Base-by-base conservation (phyloP, 2,888 invertebrate genomes). In the Synanthedon myopaeformis region DNA sequence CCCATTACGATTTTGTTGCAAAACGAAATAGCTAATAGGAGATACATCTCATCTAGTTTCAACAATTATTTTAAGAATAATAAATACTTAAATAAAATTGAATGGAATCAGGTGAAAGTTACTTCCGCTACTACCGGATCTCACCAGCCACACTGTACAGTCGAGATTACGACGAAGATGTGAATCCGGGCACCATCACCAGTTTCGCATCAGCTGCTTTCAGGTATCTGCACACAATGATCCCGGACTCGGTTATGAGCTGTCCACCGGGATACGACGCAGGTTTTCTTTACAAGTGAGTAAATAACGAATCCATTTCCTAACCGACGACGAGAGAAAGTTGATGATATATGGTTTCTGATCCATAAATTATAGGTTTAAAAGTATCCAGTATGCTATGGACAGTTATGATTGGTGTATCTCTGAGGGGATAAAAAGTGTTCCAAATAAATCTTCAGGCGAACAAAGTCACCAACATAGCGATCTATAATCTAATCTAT, bases 181-280 rank as follows among this genome's bases (percentile, higher is more conserved):
- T 92, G 0, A 89, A 92, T 69, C 90, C 92, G 0, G 90, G 89
- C 1, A 76, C 90, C 42, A 83, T 93, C 56, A 93, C 93, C 66
- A 90, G 91, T 49, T 92, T 93, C 66, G 90, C 92, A 0, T 91
- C 90, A 0, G 92, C 90, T 1, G 93, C 93, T 23, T 92, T 92
- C 74, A 83, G 93, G 69, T 92, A 90, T 69, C 90, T 93, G 69
- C 93, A 93, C 75, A 89, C 91, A 1, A 75, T 90, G 51, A 89
- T 93, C 56, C 91, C 82, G 0, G 84, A 82, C 51, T 68, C 78
- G 45, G 72, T 88, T 58, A 72, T 78, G 72, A 69, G 74, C 4
- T 83, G 85, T 23, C 81, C 85, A 0, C 65, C 69, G 5, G 65
- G 60, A 41, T 80, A 79, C 52, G 71, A 77, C 23, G 69, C 73